phyloP scores from a whole-genome alignment of 2,888 invertebrate species.

The Pterobdella sp. region DNA sequence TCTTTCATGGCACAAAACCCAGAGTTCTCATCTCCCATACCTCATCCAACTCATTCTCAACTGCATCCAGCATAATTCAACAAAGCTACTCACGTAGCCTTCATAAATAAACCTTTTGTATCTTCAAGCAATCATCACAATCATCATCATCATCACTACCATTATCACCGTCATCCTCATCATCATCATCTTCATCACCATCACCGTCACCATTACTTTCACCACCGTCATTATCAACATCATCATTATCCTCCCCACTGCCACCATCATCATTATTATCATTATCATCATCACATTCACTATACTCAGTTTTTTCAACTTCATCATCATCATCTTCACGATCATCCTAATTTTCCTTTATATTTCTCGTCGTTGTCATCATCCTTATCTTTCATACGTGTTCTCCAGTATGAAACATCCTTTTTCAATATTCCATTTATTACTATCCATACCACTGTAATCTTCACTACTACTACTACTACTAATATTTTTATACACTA shows the following conservation, averaged over 20 bases:
- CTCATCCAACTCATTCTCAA: background rate
- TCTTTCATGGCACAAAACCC: no score
- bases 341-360: background rate
- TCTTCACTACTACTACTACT: no score
- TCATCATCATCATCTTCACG: background rate
- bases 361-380: background rate
- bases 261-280: background rate
- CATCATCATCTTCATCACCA: constrained; percentile 27
- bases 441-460: no score
- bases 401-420: no score
- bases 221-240: constrained; percentile 19
- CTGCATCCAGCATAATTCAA: background rate
- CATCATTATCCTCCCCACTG: constrained; percentile 21
- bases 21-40: no score
- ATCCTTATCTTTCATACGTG: no score
- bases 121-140: background rate
- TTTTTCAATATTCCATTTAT: no score
- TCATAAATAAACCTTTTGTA: constrained; percentile 6
- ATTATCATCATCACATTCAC: background rate
- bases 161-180: constrained; percentile 29
- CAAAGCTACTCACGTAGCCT: constrained; percentile 9
- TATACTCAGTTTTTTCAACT: background rate
- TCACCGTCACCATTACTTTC: constrained; percentile 25
- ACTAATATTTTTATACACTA: no score
- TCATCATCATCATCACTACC: constrained; percentile 27